These are phyloP conservation scores for Vulpes ferrilata DNA, from an alignment of 2,113 vertebrate species.

Conservation along the genomic window DNA sequence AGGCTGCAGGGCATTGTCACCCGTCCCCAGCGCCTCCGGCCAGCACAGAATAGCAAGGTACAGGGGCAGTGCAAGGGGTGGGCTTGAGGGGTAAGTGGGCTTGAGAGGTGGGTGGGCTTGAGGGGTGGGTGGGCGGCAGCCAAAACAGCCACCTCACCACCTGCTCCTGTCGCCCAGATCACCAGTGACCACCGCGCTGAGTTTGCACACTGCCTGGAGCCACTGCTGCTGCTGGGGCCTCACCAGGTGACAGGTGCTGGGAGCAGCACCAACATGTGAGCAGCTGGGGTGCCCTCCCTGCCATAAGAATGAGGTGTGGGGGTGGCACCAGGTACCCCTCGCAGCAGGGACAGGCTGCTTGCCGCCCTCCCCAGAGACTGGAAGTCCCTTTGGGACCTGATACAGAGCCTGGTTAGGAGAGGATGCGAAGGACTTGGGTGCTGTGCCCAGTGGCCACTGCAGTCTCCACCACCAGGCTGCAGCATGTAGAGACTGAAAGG, in stretches of 20 bases:
- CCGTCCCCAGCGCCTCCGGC: constrained; percentile 92
- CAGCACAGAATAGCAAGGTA: constrained; percentile 95
- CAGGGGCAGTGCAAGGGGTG: fast-evolving
- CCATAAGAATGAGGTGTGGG: background rate
- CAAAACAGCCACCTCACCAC: background rate
- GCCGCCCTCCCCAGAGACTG: fast-evolving
- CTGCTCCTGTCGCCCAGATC: constrained; percentile 86
- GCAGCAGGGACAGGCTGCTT: background rate
- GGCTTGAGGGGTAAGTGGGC: background rate
- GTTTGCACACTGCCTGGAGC: constrained; percentile 94
- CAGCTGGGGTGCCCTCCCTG: background rate
- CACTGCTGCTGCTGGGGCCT: constrained; percentile 89
- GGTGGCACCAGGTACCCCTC: fast-evolving
- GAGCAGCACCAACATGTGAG: constrained; percentile 62
- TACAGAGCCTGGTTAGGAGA: fast-evolving
- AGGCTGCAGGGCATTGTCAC: constrained; percentile 93
- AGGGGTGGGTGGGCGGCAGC: fast-evolving
- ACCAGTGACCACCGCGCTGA: constrained; percentile 93
- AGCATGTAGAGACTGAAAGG: background rate
- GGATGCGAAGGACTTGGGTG: background rate
- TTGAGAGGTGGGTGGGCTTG: fast-evolving
- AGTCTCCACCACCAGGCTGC: background rate
- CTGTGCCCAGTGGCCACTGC: background rate
- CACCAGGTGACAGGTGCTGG: constrained; percentile 84
- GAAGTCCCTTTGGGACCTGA: background rate